Conservation (phyloP, 2,888 invertebrate species). For the Eledone cirrhosa region DNA sequence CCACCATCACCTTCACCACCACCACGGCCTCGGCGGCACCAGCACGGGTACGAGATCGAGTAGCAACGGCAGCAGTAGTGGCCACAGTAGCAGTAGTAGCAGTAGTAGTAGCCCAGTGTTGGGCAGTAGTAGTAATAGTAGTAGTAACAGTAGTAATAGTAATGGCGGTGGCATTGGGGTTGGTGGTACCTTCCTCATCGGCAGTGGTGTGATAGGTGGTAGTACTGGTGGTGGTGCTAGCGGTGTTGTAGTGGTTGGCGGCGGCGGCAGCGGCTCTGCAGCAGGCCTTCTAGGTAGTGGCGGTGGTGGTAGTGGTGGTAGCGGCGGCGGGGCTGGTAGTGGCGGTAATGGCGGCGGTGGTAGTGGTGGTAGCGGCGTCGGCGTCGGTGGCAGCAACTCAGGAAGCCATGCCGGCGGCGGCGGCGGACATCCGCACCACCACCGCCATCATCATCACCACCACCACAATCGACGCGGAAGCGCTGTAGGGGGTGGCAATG, state of each 20-base stretch:
- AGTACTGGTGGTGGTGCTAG: neutral
- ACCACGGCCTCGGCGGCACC: constrained; percentile 25
- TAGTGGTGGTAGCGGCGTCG: neutral
- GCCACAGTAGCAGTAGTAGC: neutral
- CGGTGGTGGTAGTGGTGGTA: no score
- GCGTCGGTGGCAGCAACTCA: neutral
- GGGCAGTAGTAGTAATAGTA: constrained; percentile 1
- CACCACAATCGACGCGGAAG: neutral
- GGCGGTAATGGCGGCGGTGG: neutral
- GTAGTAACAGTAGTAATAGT: neutral
- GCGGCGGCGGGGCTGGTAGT: neutral
- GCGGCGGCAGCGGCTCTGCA: neutral
- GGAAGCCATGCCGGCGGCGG: neutral
- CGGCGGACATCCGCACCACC: neutral
- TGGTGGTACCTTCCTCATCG: neutral
- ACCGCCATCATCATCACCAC: neutral
- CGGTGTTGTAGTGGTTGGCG: neutral
- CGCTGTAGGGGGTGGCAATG: neutral
- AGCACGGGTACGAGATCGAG: neutral
- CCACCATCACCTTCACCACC: constrained; percentile 7
- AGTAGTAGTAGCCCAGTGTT: neutral
- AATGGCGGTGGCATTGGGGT: neutral
- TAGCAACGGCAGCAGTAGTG: neutral
- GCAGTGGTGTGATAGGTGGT: neutral
- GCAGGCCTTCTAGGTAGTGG: no score